A percentile compares a stretch with the other conserved stretches of the same genome.
phyloP scores from a whole-genome alignment of 2,113 vertebrate species.

The Excalfactoria chinensis region DNA sequence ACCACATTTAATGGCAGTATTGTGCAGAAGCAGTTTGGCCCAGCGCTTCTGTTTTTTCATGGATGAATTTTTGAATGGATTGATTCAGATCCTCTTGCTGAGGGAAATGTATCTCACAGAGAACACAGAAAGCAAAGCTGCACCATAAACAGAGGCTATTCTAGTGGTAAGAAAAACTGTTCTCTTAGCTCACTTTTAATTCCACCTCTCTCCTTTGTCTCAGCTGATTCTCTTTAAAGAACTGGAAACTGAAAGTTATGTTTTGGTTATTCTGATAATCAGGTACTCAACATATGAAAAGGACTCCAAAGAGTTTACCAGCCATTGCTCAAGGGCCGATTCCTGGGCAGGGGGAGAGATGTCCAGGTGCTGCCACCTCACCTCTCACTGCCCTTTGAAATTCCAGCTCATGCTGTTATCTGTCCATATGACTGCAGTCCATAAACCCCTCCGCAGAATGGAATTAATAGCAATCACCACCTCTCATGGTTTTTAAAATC shows the following conservation, averaged over 20 bases:
- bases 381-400: constrained; percentile 37
- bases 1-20: neutral
- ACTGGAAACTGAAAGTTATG: neutral
- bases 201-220: neutral
- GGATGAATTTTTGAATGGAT: neutral
- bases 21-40: neutral
- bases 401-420: neutral
- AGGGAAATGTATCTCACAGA: neutral
- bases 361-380: neutral
- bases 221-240: neutral
- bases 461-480: neutral
- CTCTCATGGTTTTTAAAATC: neutral
- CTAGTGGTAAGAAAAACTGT: neutral
- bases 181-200: neutral
- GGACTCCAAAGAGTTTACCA: neutral
- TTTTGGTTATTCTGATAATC: neutral
- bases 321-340: neutral
- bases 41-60: neutral
- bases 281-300: neutral
- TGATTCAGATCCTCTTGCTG: neutral
- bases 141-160: neutral
- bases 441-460: neutral
- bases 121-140: neutral
- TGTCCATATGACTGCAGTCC: neutral
- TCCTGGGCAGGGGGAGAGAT: neutral